Base-by-base conservation (phyloP, 2,797 vertebrate genomes). In the Alfaro cultratus region DNA sequence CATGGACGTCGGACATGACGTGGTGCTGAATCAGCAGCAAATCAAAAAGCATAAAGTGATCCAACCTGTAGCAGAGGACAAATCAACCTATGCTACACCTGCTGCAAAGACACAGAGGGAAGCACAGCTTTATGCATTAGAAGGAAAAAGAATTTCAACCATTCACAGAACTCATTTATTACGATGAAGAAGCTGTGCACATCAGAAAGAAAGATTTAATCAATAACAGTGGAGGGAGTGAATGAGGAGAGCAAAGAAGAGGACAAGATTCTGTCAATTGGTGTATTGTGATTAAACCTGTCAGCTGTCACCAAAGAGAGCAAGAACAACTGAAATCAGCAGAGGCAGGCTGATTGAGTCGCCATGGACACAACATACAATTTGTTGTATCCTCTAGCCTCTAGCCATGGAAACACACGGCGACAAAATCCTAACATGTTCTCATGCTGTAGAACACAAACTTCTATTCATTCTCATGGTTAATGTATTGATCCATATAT, bases 261-360 rank as follows among this genome's bases (percentile, higher is more conserved):
- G 57, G 84, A 79, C 29, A 80, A 80, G 82, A 68, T 78, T 81
- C 47, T 77, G 86, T 87, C 83, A 85, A 88, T 87, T 1, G 55
- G 84, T 86, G 86, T 26, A 87, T 89, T 93, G 89, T 90, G 86
- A 53, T 90, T 87, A 86, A 90, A 92, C 71, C 87, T 88, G 88
- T 91, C 93, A 93, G 84, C 84, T 91, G 90, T 91, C 91, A 89
- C 83, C 80, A 78, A 74, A 90, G 80, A 87, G 79, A 82, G 82
- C 13, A 45, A 86, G 76, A 79, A 81, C 43, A 74, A 49, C 89
- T 62, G 73, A 76, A 83, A 49, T 76, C 80, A 23, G 36, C 78
- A 78, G 34, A 64, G 74, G 64, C 76, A 72, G 77, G 77, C 80
- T 76, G 74, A 80, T 78, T 71, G 83, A 85, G 87, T 93, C 2